Evolutionary conservation across 1,140 invertebrate species (phyloP).

Genomic region (Telenomus remus): DNA sequence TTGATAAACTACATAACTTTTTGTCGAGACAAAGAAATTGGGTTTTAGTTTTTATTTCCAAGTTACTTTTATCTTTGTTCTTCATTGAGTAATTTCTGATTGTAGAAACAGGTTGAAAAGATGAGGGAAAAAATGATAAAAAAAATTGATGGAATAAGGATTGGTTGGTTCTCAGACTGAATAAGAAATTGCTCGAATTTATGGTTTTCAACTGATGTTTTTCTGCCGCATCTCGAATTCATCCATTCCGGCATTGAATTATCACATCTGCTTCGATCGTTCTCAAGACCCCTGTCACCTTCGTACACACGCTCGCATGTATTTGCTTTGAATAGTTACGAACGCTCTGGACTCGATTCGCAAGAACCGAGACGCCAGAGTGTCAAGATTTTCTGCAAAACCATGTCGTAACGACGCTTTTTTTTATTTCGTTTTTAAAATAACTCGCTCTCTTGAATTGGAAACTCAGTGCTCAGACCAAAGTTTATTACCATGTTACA

Average conservation of each 20-base stretch:
- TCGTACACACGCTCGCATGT: constrained; percentile 31
- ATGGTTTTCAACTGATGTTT: constrained; percentile 29
- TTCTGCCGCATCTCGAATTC: constrained; percentile 25
- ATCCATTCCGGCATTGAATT: constrained; percentile 44
- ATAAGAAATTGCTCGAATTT: constrained; percentile 44
- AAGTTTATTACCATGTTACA: no score
- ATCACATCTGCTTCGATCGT: constrained; percentile 56
- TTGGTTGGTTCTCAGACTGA: no score
- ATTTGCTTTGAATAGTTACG: constrained; percentile 39
- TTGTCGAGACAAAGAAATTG: no score
- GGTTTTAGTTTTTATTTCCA: no score
- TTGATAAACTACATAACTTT: no score
- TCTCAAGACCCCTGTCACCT: constrained; percentile 52
- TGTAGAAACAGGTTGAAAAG: no score
- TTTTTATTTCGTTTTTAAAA: no score
- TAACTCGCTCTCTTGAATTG: no score
- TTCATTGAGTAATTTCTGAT: no score
- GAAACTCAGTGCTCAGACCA: no score
- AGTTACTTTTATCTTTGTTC: no score
- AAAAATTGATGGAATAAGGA: constrained; percentile 1
- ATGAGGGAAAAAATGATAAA: constrained; percentile 8
- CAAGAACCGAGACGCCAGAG: neutral
- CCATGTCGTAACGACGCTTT: no score
- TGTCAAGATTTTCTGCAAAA: neutral
- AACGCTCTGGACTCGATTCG: constrained; percentile 24